These are phyloP conservation scores for Passer domesticus DNA, from an alignment of 2,113 vertebrate species.

Conservation along the genomic window DNA sequence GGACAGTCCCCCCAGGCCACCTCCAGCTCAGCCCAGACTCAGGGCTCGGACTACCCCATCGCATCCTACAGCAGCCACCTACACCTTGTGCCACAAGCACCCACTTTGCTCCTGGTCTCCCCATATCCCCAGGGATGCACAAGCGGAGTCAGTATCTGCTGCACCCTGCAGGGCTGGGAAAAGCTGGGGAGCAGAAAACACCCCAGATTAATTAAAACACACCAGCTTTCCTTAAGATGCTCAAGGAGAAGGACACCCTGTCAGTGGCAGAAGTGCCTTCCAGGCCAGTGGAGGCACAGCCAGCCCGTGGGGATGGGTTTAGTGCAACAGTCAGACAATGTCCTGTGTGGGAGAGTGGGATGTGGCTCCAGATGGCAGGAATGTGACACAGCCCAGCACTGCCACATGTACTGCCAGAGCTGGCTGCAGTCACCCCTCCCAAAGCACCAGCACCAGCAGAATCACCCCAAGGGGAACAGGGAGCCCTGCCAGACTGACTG, in stretches of 20 bases:
- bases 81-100: background rate
- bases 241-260: accelerated
- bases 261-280: background rate
- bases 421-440: background rate
- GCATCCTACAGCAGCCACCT: background rate
- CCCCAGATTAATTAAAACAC: background rate
- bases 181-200: background rate
- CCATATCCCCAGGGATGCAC: background rate
- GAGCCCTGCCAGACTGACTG: background rate
- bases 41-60: accelerated
- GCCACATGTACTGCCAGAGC: background rate
- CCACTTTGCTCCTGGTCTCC: accelerated
- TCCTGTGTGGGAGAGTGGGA: accelerated
- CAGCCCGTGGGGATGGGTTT: background rate
- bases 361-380: accelerated
- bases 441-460: background rate
- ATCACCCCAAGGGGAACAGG: accelerated
- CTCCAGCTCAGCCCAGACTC: background rate
- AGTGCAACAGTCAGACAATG: background rate
- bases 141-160: background rate
- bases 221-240: background rate
- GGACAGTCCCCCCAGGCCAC: too few species aligned
- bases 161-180: background rate
- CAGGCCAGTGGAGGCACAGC: background rate
- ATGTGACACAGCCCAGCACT: background rate